Conservation (phyloP, 2,888 invertebrate genomes). For the Thymelicus acteon region DNA sequence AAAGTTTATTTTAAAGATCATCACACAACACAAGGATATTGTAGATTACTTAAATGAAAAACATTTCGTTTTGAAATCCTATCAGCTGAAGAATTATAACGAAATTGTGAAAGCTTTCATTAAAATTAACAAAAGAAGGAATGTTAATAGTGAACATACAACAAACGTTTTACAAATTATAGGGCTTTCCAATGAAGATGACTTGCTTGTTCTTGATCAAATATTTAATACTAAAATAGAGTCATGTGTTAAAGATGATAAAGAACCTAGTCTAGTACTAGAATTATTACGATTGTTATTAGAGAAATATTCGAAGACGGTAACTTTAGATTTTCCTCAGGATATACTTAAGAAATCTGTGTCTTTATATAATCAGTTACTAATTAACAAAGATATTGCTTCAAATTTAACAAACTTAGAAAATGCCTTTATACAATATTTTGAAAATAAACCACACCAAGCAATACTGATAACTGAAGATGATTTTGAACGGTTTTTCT, state of each 20-base stretch:
- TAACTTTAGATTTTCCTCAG: constrained; percentile 59
- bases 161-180: constrained; percentile 71
- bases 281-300: constrained; percentile 78
- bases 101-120: constrained; percentile 74
- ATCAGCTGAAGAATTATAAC: constrained; percentile 81
- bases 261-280: constrained; percentile 78
- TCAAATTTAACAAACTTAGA: constrained; percentile 83
- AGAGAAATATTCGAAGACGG: constrained; percentile 71
- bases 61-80: constrained; percentile 73
- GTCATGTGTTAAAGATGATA: constrained; percentile 74
- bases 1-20: constrained; percentile 63
- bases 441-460: constrained; percentile 86
- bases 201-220: constrained; percentile 68
- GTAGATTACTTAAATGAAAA: constrained; percentile 63
- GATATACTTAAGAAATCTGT: constrained; percentile 67
- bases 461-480: constrained; percentile 77
- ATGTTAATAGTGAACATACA: constrained; percentile 63
- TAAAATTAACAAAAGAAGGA: constrained; percentile 73
- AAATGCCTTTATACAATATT: constrained; percentile 80
- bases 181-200: constrained; percentile 70
- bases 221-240: constrained; percentile 63
- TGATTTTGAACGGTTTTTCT: constrained; percentile 82
- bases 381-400: constrained; percentile 66
- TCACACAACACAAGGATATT: constrained; percentile 60
- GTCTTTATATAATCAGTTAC: constrained; percentile 73